Conservation (phyloP, 2,888 invertebrate genomes). For the Mesorhabditis spiculigera region DNA sequence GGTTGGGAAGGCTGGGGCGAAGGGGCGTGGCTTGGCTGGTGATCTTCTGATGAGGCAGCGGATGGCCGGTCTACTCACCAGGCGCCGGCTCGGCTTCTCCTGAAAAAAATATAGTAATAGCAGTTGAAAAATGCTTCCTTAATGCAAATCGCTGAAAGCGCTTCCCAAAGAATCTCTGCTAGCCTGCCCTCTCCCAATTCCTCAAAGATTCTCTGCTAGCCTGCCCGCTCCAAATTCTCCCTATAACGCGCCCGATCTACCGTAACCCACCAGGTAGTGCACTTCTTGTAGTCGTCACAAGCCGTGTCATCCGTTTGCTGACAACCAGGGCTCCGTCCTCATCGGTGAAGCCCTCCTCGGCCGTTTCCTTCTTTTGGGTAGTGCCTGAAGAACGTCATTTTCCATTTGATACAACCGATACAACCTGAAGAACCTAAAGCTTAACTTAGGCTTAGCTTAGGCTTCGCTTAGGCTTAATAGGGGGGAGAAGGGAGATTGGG, state of each 20-base stretch:
- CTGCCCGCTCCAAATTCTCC: neutral
- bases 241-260: too few species aligned
- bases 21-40: slow-evolving; percentile 9
- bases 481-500: too few species aligned
- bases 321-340: slow-evolving; percentile 57
- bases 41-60: slow-evolving; percentile 2
- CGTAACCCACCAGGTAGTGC: slow-evolving; percentile 46
- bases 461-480: too few species aligned
- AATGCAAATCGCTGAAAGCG: too few species aligned
- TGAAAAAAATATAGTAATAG: too few species aligned
- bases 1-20: neutral
- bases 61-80: slow-evolving; percentile 24
- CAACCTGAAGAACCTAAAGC: too few species aligned
- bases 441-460: too few species aligned
- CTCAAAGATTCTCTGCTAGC: too few species aligned
- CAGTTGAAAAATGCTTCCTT: too few species aligned
- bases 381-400: slow-evolving; percentile 18
- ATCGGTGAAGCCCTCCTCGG: slow-evolving; percentile 56
- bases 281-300: slow-evolving; percentile 57
- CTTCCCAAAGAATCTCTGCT: too few species aligned
- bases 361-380: slow-evolving; percentile 50
- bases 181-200: too few species aligned
- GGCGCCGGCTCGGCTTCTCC: slow-evolving; percentile 33
- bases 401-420: too few species aligned
- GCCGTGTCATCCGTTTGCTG: slow-evolving; percentile 56